These are phyloP conservation scores for Dromius quadrimaculatus DNA, from an alignment of 2,888 invertebrate species.

Conservation along the genomic window DNA sequence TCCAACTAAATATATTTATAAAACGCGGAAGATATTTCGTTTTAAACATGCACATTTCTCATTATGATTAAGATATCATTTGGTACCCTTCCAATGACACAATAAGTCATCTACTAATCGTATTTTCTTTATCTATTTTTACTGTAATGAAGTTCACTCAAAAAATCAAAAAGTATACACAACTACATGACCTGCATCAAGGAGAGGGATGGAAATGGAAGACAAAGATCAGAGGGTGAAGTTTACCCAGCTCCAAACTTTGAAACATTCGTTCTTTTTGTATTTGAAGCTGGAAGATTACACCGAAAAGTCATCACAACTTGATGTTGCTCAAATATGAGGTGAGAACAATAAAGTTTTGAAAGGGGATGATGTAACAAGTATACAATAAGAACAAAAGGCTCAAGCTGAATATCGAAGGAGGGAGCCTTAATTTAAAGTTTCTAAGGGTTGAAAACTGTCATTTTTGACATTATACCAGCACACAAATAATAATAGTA, in stretches of 20 bases:
- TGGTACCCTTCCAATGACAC: no score
- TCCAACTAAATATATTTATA: constrained; percentile 16
- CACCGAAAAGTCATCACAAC: constrained; percentile 14
- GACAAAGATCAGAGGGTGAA: constrained; percentile 12
- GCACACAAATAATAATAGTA: no score
- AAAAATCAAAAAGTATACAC: constrained; percentile 6
- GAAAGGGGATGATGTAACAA: background rate
- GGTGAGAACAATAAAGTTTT: background rate
- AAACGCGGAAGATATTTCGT: constrained; percentile 18
- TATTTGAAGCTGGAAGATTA: constrained; percentile 4
- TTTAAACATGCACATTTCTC: no score
- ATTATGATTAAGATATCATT: no score
- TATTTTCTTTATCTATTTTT: no score
- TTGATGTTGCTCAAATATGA: constrained; percentile 17
- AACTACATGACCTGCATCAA: constrained; percentile 6
- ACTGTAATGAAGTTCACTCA: constrained; percentile 6
- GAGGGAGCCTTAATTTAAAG: no score
- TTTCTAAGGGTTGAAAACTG: no score
- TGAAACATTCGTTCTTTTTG: constrained; percentile 22
- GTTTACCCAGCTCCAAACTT: background rate
- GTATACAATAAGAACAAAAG: background rate
- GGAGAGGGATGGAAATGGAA: constrained; percentile 21
- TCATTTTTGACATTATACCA: no score
- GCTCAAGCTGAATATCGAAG: no score
- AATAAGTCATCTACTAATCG: no score